Conservation (phyloP, 2,888 invertebrate species). For the Netelia melanura region DNA sequence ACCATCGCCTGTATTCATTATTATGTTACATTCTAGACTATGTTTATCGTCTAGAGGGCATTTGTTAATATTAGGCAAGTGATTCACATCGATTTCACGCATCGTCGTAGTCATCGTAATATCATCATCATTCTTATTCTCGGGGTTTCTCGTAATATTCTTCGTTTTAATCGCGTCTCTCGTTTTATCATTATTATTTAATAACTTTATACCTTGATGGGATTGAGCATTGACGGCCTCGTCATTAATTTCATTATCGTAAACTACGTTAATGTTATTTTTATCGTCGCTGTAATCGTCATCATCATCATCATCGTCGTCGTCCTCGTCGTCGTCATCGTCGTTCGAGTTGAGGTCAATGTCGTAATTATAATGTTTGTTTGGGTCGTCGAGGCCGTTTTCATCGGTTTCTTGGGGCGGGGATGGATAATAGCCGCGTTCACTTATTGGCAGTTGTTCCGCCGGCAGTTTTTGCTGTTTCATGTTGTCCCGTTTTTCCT, state of each 20-base stretch:
- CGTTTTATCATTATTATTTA: conserved; percentile 61
- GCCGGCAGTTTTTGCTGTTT: conserved; percentile 75
- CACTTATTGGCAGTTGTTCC: conserved; percentile 79
- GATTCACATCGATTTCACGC: conserved; percentile 82
- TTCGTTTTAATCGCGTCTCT: conserved; percentile 56
- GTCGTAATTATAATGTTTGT: conserved; percentile 24
- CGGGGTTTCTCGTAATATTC: conserved; percentile 60
- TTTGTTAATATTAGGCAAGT: conserved; percentile 83
- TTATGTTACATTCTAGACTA: conserved; percentile 84
- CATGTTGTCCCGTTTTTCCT: conserved; percentile 34
- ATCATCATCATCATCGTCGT: conserved; percentile 20
- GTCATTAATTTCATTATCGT: conserved; percentile 50
- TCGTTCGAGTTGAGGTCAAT: neutral
- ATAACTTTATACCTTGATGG: conserved; percentile 75
- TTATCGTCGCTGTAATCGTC: conserved; percentile 8
- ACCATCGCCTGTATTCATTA: conserved; percentile 40
- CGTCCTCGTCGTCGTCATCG: conserved; percentile 24
- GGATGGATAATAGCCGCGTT: conserved; percentile 81
- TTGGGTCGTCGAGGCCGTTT: conserved; percentile 75
- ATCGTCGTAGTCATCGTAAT: conserved; percentile 58
- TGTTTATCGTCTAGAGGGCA: conserved; percentile 83
- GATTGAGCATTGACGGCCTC: conserved; percentile 82
- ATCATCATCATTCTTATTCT: conserved; percentile 10
- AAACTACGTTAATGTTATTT: conserved; percentile 17
- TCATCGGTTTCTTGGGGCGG: conserved; percentile 76